Evolutionary conservation across 2,797 vertebrate genomes (phyloP).

Genomic region (Diplodus puntazzo): DNA sequence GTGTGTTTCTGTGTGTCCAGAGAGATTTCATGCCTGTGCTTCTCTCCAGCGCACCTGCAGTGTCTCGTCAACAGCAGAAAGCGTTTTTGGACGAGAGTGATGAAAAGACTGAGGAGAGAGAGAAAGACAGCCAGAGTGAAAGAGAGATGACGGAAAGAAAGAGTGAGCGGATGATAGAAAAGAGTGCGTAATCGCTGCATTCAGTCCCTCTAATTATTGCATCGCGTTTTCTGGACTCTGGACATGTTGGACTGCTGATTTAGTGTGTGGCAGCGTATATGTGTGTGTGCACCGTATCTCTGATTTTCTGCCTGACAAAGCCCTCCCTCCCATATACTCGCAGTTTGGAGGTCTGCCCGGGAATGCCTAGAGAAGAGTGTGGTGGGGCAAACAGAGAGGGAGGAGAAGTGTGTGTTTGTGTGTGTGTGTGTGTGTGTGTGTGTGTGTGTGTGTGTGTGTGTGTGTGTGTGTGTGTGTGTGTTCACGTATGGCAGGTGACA

Average conservation of each 20-base stretch:
- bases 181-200: constrained; percentile 74
- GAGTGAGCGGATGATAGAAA: constrained; percentile 68
- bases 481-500: constrained; percentile 64
- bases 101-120: constrained; percentile 53
- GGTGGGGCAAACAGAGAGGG: constrained; percentile 55
- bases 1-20: constrained; percentile 47
- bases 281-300: constrained; percentile 62
- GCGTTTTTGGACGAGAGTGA: constrained; percentile 64
- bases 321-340: constrained; percentile 67
- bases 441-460: constrained; percentile 25
- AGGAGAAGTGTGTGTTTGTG: neutral
- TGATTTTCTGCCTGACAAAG: constrained; percentile 73
- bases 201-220: constrained; percentile 79
- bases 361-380: constrained; percentile 71
- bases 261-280: constrained; percentile 25
- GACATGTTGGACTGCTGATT: constrained; percentile 71
- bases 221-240: constrained; percentile 70
- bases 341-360: constrained; percentile 76
- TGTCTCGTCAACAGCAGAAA: constrained; percentile 70
- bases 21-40: constrained; percentile 77
- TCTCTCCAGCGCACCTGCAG: constrained; percentile 81
- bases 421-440: constrained; percentile 13
- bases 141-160: constrained; percentile 66
- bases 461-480: constrained; percentile 21
- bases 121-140: constrained; percentile 51